These are phyloP conservation scores for Deroplatys truncata DNA, from an alignment of 2,888 invertebrate genomes.

Conservation along the genomic window DNA sequence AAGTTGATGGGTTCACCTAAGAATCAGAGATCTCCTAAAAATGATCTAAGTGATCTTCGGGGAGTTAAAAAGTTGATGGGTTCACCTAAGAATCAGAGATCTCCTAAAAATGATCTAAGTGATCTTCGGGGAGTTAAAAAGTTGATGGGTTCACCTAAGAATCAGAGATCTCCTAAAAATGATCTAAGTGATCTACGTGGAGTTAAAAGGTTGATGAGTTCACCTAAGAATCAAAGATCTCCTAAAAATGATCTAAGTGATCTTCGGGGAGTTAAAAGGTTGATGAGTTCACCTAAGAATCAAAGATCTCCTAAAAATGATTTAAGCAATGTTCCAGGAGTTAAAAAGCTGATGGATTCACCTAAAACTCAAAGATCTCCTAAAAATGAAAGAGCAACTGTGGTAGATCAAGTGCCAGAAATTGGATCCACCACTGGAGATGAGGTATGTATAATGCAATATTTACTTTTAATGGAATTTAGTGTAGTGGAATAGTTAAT, in stretches of 20 bases:
- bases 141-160: conserved; percentile 38
- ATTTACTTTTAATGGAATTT: too few relatives aligned
- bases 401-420: background rate
- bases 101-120: conserved; percentile 44
- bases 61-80: conserved; percentile 45
- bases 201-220: conserved; percentile 34
- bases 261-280: conserved; percentile 44
- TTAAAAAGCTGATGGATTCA: conserved; percentile 41
- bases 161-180: conserved; percentile 35
- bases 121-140: conserved; percentile 45
- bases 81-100: conserved; percentile 36
- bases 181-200: conserved; percentile 33
- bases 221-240: conserved; percentile 32
- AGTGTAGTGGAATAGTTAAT: too few relatives aligned
- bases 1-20: conserved; percentile 34
- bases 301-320: conserved; percentile 43
- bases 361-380: conserved; percentile 31
- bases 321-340: conserved; percentile 44
- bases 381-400: conserved; percentile 37
- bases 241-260: conserved; percentile 46
- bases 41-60: conserved; percentile 46
- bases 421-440: background rate
- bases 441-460: background rate
- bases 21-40: conserved; percentile 37
- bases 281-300: conserved; percentile 39